Conservation (phyloP, 2,797 vertebrate species). For the Sebastes iracundus region DNA sequence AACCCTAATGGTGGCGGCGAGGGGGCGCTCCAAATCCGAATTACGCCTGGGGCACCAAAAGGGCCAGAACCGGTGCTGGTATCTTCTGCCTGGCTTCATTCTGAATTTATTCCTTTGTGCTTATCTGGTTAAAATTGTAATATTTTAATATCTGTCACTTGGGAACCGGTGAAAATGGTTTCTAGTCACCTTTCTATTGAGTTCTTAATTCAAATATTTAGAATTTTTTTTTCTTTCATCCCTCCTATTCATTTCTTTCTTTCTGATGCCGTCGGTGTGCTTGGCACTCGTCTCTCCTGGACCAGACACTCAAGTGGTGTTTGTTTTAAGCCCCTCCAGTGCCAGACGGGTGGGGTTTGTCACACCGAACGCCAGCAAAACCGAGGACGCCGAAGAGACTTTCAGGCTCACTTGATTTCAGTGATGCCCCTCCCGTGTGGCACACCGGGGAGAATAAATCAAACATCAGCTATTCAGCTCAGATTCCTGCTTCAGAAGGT, state of each 20-base stretch:
- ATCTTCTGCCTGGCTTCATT: not conserved
- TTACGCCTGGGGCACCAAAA: too few relatives aligned
- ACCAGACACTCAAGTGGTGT: not conserved
- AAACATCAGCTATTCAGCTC: not conserved
- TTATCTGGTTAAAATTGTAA: not conserved
- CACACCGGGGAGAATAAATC: not conserved
- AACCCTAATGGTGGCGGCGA: too few relatives aligned
- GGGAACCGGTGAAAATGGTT: not conserved
- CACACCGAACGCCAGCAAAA: not conserved
- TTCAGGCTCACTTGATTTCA: not conserved
- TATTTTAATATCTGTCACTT: not conserved
- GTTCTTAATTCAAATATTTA: not conserved
- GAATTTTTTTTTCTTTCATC: not conserved
- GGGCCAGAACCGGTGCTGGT: not conserved
- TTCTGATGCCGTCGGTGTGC: not conserved
- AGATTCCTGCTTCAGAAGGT: not conserved
- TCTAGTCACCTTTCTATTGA: not conserved
- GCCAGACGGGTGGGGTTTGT: constrained; percentile 9
- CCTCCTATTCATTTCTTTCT: not conserved
- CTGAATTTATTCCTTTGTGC: not conserved
- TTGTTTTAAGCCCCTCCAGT: constrained; percentile 10
- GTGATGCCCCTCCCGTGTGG: not conserved
- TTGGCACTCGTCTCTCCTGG: not conserved
- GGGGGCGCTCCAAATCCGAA: too few relatives aligned
- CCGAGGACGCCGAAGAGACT: not conserved